Percentiles rank a stretch among this genome's conserved stretches.
These are phyloP conservation scores for Hippopotamyrus pictus DNA, from an alignment of 2,797 vertebrate genomes.

Conservation along the genomic window DNA sequence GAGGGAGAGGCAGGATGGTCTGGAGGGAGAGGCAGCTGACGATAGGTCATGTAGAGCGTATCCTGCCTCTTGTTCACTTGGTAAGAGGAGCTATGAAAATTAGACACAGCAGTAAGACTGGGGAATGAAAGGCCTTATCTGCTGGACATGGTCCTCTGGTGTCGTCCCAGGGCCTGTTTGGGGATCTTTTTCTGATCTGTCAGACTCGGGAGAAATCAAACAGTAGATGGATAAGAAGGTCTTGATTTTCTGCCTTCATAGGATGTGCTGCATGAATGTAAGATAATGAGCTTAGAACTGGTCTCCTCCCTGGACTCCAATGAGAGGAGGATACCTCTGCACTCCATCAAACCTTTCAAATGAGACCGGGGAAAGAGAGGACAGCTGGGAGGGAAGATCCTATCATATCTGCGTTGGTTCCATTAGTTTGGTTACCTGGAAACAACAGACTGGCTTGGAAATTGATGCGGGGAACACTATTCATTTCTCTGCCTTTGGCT, in stretches of 20 bases:
- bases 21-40: not conserved
- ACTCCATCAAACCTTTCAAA: not conserved
- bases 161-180: not conserved
- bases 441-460: not conserved
- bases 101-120: not conserved
- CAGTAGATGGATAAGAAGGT: not conserved
- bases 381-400: not conserved
- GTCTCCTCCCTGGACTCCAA: not conserved
- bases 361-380: not conserved
- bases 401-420: not conserved
- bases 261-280: not conserved
- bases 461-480: not conserved
- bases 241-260: not conserved
- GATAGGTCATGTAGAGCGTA: not conserved
- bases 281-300: not conserved
- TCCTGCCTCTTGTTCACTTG: not conserved
- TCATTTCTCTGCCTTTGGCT: not conserved
- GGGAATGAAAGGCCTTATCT: not conserved
- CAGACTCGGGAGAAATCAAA: not conserved
- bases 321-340: not conserved
- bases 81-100: not conserved
- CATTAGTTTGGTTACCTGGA: not conserved
- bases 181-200: not conserved
- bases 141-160: not conserved
- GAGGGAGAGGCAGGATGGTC: not conserved